Base-by-base conservation (phyloP, 2,797 vertebrate species). In the Enteromius argenteus region DNA sequence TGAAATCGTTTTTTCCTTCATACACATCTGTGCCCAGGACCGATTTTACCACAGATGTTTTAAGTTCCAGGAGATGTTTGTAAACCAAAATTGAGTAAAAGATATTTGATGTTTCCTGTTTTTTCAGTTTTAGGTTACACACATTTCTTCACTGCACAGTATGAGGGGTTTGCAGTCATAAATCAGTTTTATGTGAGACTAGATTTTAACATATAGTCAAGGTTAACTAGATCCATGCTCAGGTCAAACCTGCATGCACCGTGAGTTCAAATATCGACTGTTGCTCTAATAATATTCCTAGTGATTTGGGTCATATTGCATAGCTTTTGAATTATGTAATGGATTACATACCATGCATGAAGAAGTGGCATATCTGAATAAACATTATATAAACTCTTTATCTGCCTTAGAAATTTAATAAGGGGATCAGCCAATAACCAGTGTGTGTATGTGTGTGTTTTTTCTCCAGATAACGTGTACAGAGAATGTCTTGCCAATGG, bases 401-500 rank as follows among this genome's bases (percentile, higher is more conserved):
- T 30, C 15, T 44, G 56, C 37, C 23, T 62, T 44, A 30, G 23
- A 62, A 62, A 30, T 62, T 21, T 1, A 60, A 68, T 37, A 19
- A 37, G 35, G 1, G 8, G n/a, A 78, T 62, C 39, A 21, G 39
- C 44, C 56, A 64, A 62, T 62, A 78, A 78, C 23, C 56, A 44
- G 8, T 66, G 7, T 69, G 66, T 60, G 58, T 27, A 3, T 14
- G 3, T 56, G 3, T 79, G 10, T 85, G 39, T 69, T 76, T 60
- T 17, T 62, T 88, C 84, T 92, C 89, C 93, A 97, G 96, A 96
- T 79, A 96, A 95, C 5, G 97, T 97, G 81, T 98, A 96, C 94
- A 95, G 97, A 90, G 95, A 97, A 80, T 98, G 97, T 84, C 96
- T 96, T 5, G 86, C 93, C 0, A 97, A 98, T 0, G 97, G 97